Evolutionary conservation across 2,113 vertebrate species (phyloP).

Genomic region (Lagopus leucura): DNA sequence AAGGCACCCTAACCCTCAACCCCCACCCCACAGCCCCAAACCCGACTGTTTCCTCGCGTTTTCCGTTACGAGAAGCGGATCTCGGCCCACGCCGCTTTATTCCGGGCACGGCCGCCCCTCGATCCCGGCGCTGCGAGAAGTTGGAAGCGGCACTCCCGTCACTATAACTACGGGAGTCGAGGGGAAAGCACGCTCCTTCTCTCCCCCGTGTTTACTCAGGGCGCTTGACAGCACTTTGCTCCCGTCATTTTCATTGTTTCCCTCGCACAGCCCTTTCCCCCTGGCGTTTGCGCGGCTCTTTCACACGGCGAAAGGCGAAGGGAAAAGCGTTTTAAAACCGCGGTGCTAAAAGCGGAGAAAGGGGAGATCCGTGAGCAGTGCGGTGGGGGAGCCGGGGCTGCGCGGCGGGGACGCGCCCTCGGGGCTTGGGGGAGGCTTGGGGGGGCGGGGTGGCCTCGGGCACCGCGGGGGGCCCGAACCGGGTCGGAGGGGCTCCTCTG

Average conservation of each 20-base stretch:
- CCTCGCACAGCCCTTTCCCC: background rate
- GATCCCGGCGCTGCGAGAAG: background rate
- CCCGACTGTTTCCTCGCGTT: background rate
- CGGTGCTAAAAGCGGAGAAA: background rate
- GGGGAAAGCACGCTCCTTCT: background rate
- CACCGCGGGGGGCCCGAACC: background rate
- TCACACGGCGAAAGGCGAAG: background rate
- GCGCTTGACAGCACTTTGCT: constrained; percentile 8
- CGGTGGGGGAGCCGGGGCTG: background rate
- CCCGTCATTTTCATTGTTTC: background rate
- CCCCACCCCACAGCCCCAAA: background rate
- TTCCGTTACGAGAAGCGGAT: background rate
- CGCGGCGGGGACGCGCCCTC: background rate
- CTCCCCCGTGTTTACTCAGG: background rate
- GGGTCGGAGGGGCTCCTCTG: background rate
- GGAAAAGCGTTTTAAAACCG: background rate
- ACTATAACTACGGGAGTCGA: background rate
- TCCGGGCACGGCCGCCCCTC: background rate
- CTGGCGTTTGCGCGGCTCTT: background rate
- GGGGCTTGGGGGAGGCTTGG: background rate
- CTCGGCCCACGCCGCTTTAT: background rate
- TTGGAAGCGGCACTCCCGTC: background rate
- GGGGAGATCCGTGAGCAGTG: background rate
- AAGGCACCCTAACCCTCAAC: background rate
- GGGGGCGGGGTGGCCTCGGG: background rate